A percentile compares a stretch with the other conserved stretches of the same genome.
Conservation (phyloP, 2,888 invertebrate species). For the Abrostola tripartita region DNA sequence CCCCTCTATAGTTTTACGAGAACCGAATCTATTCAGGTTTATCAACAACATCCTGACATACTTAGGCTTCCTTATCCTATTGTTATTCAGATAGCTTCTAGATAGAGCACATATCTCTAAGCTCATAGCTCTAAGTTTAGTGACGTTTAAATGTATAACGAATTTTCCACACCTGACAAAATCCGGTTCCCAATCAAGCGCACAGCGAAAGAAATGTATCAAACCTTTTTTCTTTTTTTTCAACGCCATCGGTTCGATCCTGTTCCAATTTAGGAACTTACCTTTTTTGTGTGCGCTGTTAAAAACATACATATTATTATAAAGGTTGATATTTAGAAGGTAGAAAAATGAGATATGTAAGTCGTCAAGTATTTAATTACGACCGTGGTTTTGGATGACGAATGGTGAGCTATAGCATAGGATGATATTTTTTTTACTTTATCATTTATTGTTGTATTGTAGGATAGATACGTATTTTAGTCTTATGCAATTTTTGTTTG, state of each 20-base stretch:
- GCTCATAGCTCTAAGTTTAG: constrained; percentile 2
- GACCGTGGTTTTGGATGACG: too few species aligned
- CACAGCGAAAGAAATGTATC: background rate
- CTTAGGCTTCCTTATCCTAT: constrained; percentile 2
- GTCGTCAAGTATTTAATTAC: background rate
- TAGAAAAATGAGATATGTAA: background rate
- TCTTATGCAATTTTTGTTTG: too few species aligned
- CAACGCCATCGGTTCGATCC: background rate
- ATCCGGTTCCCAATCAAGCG: constrained; percentile 22
- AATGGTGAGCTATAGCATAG: too few species aligned
- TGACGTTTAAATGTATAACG: constrained; percentile 11
- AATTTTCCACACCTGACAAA: constrained; percentile 6
- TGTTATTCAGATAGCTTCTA: constrained; percentile 13
- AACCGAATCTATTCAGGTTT: too few species aligned
- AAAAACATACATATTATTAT: background rate
- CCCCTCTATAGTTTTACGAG: too few species aligned
- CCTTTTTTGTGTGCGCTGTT: background rate
- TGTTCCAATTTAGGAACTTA: background rate
- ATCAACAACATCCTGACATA: background rate
- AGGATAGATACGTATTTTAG: too few species aligned
- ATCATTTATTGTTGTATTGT: too few species aligned
- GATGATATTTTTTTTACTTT: too few species aligned
- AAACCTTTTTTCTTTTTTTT: background rate
- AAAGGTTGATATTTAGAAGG: too few species aligned
- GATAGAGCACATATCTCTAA: constrained; percentile 7